Conservation (phyloP, 2,888 invertebrate species). For the Euphydryas editha region DNA sequence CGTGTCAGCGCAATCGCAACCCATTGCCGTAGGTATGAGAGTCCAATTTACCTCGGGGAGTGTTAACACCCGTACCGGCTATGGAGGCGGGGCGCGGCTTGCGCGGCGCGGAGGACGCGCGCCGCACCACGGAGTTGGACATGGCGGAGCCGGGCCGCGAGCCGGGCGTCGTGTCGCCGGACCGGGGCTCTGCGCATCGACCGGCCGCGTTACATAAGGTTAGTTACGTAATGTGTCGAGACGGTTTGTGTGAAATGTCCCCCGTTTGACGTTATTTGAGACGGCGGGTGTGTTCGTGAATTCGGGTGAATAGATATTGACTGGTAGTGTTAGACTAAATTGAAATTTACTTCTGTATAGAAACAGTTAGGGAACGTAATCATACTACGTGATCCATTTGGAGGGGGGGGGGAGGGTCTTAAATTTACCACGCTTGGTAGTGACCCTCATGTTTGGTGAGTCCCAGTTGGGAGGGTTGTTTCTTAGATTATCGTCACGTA, state of each 20-base stretch:
- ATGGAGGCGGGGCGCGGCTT: conserved; percentile 92
- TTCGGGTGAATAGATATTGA: too few species aligned
- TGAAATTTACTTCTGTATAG: too few species aligned
- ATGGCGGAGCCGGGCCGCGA: conserved; percentile 95
- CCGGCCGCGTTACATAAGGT: neutral
- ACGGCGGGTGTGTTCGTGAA: too few species aligned
- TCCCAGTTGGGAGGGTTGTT: too few species aligned
- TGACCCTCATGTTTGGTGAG: too few species aligned
- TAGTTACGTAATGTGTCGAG: neutral
- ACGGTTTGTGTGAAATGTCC: neutral
- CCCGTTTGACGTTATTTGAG: neutral
- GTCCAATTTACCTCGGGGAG: conserved; percentile 68
- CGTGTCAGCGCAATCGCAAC: conserved; percentile 29
- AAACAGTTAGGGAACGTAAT: too few species aligned
- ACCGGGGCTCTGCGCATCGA: conserved; percentile 84
- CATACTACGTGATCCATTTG: too few species aligned
- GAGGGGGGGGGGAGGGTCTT: too few species aligned
- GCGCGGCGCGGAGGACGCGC: conserved; percentile 86
- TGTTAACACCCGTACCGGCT: conserved; percentile 92
- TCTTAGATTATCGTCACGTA: too few species aligned
- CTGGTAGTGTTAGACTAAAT: too few species aligned
- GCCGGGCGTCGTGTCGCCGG: conserved; percentile 89
- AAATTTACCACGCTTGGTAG: too few species aligned
- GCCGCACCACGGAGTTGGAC: conserved; percentile 85
- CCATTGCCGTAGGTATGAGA: conserved; percentile 28